Percentiles rank a stretch among this genome's conserved stretches.
Evolutionary conservation across 2,888 invertebrate species (phyloP).

Genomic region (Thymelicus lineola): DNA sequence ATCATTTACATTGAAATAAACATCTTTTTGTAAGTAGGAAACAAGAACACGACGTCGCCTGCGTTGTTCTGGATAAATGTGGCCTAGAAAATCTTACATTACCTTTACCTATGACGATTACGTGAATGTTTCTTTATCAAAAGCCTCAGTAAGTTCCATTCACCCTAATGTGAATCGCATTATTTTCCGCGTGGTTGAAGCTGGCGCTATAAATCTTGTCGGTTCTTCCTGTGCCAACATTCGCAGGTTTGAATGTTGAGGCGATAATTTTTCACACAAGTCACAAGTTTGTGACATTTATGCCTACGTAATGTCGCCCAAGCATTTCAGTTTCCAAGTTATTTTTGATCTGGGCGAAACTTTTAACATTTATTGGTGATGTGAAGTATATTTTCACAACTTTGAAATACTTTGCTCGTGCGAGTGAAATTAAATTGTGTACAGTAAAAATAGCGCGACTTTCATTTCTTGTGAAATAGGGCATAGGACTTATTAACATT

Average conservation of each 20-base stretch:
- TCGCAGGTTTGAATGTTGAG: neutral
- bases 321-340: neutral
- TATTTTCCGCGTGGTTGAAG: conserved; percentile 7
- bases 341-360: conserved; percentile 4
- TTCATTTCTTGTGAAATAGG: neutral
- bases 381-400: neutral
- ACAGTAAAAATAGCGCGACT: neutral
- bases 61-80: neutral
- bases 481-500: neutral
- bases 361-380: neutral
- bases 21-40: too few species aligned
- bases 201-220: conserved; percentile 1
- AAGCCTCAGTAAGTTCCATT: conserved; percentile 10
- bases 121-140: conserved; percentile 4
- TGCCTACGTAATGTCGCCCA: conserved; percentile 3
- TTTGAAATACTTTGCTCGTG: neutral
- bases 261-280: conserved; percentile 14
- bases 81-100: neutral
- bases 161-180: conserved; percentile 5
- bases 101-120: neutral
- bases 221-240: neutral
- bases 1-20: too few species aligned
- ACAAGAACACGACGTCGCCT: neutral
- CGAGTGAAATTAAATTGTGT: neutral
- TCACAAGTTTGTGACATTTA: conserved; percentile 14